Evolutionary conservation across 2,113 vertebrate species (phyloP).

Genomic region (Bos taurus): ARS-UCD2.0 NC_037346.1:23045001-23045500

Average conservation of each 20-base stretch:
- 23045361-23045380: not conserved
- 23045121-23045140: not conserved
- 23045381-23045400: not conserved
- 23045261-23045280: not conserved
- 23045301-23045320: not conserved
- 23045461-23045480: not conserved
- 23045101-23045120: constrained; percentile 11
- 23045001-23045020: not conserved
- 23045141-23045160: not conserved
- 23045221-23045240: not conserved
- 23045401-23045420: not conserved
- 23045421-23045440: not conserved
- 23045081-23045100: not conserved
- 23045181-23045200: not conserved
- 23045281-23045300: not conserved
- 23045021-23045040: not conserved
- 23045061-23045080: not conserved
- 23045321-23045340: not conserved
- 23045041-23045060: rapidly evolving
- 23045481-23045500: not conserved
- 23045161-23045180: constrained; percentile 31
- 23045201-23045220: not conserved
- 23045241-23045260: not conserved
- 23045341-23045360: not conserved
- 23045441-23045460: not conserved